A percentile compares a stretch with the other conserved stretches of the same genome.
Evolutionary conservation across 2,888 invertebrate genomes (phyloP).

Genomic region (Idaea dimidiata): DNA sequence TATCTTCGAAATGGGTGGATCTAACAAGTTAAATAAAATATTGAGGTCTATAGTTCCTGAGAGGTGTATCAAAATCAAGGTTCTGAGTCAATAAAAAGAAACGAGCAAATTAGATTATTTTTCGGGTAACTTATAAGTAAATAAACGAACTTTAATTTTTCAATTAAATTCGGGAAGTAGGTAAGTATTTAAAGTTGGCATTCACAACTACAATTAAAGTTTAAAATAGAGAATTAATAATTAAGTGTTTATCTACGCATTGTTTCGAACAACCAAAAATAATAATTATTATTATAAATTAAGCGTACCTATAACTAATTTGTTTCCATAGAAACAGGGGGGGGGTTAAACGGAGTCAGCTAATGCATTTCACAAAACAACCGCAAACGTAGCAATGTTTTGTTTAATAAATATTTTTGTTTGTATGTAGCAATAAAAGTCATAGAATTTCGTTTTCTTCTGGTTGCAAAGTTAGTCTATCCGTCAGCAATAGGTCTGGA

Average conservation of each 20-base stretch:
- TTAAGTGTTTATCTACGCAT: not conserved
- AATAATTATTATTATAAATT: not conserved
- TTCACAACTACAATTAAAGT: too few relatives aligned
- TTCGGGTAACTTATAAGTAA: too few relatives aligned
- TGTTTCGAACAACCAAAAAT: not conserved
- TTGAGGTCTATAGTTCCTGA: too few relatives aligned
- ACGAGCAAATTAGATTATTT: too few relatives aligned
- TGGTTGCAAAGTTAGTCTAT: conserved; percentile 4
- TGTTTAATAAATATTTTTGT: conserved; percentile 14
- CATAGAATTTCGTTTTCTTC: conserved; percentile 14
- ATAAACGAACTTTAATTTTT: too few relatives aligned
- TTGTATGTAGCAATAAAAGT: conserved; percentile 14
- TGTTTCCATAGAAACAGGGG: not conserved
- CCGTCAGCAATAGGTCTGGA: too few relatives aligned
- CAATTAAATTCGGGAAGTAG: too few relatives aligned
- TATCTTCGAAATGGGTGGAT: too few relatives aligned
- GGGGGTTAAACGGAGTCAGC: not conserved
- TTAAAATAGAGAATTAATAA: not conserved
- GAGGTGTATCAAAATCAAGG: too few relatives aligned
- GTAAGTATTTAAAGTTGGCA: too few relatives aligned
- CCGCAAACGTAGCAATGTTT: conserved; percentile 12
- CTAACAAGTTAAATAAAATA: too few relatives aligned
- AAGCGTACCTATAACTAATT: not conserved
- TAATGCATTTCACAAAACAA: conserved; percentile 5
- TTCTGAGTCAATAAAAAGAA: too few relatives aligned